phyloP scores from a whole-genome alignment of 1,140 invertebrate genomes.

The Zeugodacus cucurbitae region DNA sequence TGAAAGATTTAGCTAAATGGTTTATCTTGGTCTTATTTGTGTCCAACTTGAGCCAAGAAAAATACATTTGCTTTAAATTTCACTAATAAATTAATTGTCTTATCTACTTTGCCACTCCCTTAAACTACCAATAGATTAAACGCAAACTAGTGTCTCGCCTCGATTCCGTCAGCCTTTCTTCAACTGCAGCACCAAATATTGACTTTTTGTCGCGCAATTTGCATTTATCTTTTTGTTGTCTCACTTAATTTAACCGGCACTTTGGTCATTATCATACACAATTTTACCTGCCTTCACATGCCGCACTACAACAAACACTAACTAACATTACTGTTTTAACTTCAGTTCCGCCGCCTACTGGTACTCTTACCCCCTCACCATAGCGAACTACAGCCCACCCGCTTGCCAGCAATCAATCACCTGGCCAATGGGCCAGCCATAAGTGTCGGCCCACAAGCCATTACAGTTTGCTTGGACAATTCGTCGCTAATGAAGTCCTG shows the following conservation, averaged over 20 bases:
- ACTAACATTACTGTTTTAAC: background rate
- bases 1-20: too few relatives aligned
- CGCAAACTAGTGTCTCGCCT: background rate
- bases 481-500: slow-evolving; percentile 55
- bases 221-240: background rate
- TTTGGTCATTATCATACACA: background rate
- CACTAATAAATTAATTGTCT: too few relatives aligned
- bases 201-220: background rate
- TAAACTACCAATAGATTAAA: too few relatives aligned
- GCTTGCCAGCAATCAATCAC: background rate
- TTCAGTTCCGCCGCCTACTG: background rate
- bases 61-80: too few relatives aligned
- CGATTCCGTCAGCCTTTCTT: background rate
- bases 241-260: background rate
- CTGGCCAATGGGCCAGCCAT: background rate
- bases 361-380: background rate
- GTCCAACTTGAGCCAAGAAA: too few relatives aligned
- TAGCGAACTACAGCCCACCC: background rate
- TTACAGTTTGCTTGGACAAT: background rate
- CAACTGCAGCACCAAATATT: background rate
- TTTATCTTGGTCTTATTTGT: too few relatives aligned
- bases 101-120: too few relatives aligned
- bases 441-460: background rate
- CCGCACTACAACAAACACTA: background rate
- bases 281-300: background rate